phyloP scores from a whole-genome alignment of 2,113 vertebrate species.

The Isurus oxyrinchus region DNA sequence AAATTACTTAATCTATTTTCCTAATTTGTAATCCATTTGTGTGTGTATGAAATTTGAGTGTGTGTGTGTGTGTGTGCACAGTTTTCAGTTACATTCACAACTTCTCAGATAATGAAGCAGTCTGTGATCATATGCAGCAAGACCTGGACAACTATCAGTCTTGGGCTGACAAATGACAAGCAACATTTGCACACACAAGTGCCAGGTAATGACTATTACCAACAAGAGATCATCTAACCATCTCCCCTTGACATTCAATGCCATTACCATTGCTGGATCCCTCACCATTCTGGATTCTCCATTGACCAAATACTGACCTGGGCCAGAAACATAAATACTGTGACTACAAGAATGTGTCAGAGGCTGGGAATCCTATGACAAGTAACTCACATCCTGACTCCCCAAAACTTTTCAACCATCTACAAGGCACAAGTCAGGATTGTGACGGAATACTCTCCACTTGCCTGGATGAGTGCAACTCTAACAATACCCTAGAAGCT shows the following conservation, averaged over 20 bases:
- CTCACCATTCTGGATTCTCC: too few relatives aligned
- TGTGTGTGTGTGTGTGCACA: background rate
- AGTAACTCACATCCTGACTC: background rate
- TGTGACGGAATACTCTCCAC: background rate
- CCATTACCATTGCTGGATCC: background rate
- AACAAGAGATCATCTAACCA: background rate
- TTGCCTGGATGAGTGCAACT: background rate
- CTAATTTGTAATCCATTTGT: too few relatives aligned
- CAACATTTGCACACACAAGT: background rate
- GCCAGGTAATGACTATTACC: background rate
- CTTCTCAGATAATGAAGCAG: background rate
- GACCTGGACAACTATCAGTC: background rate
- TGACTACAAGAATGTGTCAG: background rate
- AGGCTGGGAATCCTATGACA: background rate
- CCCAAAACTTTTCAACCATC: background rate
- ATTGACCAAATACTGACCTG: background rate
- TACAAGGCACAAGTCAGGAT: background rate
- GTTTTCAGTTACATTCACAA: background rate
- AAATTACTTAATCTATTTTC: too few relatives aligned
- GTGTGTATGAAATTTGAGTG: too few relatives aligned
- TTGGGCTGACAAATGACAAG: background rate
- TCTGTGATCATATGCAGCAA: background rate
- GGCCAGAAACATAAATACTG: background rate
- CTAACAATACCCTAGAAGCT: background rate
- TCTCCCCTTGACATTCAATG: background rate